Percentiles rank a stretch among this genome's conserved stretches.
phyloP scores from a whole-genome alignment of 1,140 invertebrate genomes.

The Ostrea edulis region DNA sequence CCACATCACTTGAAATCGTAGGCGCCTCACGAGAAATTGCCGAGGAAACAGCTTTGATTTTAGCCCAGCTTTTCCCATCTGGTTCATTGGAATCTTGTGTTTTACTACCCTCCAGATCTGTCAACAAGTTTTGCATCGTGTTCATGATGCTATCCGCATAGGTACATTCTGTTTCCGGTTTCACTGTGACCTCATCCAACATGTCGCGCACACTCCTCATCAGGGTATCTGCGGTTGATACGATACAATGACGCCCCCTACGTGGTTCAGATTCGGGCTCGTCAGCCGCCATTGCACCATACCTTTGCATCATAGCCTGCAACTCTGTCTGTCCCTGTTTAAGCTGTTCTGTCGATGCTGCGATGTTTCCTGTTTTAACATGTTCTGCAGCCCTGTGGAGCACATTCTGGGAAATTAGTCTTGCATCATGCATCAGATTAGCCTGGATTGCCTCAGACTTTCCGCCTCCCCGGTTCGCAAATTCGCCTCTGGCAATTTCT shows the following conservation, averaged over 20 bases:
- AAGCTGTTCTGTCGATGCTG: slow-evolving; percentile 48
- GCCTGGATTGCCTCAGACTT: slow-evolving; percentile 50
- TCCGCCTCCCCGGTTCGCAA: background rate
- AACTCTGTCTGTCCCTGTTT: slow-evolving; percentile 60
- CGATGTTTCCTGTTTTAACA: slow-evolving; percentile 50
- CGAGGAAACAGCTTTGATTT: slow-evolving; percentile 69
- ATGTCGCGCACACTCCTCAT: slow-evolving; percentile 1
- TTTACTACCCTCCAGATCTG: slow-evolving; percentile 52
- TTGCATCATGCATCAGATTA: slow-evolving; percentile 62
- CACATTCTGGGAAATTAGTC: slow-evolving; percentile 56
- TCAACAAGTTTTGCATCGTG: slow-evolving; percentile 62
- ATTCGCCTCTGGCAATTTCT: slow-evolving; percentile 57
- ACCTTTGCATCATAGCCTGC: slow-evolving; percentile 51
- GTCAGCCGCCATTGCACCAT: slow-evolving; percentile 50
- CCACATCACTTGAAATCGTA: slow-evolving; percentile 55
- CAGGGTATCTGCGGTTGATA: background rate
- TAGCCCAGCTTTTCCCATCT: slow-evolving; percentile 63
- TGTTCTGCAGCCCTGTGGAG: slow-evolving; percentile 60
- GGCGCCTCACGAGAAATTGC: slow-evolving; percentile 67
- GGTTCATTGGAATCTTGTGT: slow-evolving; percentile 23
- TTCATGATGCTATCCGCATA: slow-evolving; percentile 59
- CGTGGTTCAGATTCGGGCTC: background rate
- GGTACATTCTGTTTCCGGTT: slow-evolving; percentile 29
- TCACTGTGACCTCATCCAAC: slow-evolving; percentile 40
- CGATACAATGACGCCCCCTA: background rate